Evolutionary conservation across 2,797 vertebrate species (phyloP).

Genomic region (Serranus cabrilla): DNA sequence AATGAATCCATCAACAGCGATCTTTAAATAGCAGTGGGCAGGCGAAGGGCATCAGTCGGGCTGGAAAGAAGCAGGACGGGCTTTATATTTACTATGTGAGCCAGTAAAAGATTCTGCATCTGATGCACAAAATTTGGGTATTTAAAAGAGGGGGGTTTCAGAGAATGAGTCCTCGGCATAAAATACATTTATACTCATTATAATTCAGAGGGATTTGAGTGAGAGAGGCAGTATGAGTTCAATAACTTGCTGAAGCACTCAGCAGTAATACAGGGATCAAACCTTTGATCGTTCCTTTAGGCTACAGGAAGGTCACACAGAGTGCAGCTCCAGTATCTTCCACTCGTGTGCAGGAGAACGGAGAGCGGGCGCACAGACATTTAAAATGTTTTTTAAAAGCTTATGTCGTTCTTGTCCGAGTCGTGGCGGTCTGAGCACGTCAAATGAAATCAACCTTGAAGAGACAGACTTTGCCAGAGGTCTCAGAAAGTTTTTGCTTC

Average conservation of each 20-base stretch:
- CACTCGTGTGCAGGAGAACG: neutral
- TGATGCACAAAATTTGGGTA: conserved; percentile 24
- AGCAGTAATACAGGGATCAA: conserved; percentile 19
- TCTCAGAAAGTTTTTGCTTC: conserved; percentile 28
- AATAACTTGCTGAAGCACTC: conserved; percentile 25
- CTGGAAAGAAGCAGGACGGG: conserved; percentile 30
- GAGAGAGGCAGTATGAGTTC: neutral
- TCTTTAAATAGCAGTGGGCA: conserved; percentile 55
- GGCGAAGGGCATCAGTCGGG: conserved; percentile 40
- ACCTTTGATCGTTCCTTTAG: conserved; percentile 12
- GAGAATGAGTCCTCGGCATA: conserved; percentile 18
- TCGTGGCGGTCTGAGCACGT: neutral
- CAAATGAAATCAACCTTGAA: conserved; percentile 38
- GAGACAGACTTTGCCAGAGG: conserved; percentile 30
- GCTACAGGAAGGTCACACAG: conserved; percentile 19
- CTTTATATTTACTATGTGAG: conserved; percentile 32
- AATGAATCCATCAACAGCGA: conserved; percentile 20
- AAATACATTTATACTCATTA: conserved; percentile 27
- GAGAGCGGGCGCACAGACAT: neutral
- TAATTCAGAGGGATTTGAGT: conserved; percentile 19
- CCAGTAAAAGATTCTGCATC: conserved; percentile 33
- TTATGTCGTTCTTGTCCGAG: neutral
- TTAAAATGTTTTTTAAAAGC: neutral
- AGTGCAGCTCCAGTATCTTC: conserved; percentile 11
- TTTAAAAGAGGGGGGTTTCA: conserved; percentile 21